Base-by-base conservation (phyloP, 2,113 vertebrate genomes). In the Colaptes auratus region DNA sequence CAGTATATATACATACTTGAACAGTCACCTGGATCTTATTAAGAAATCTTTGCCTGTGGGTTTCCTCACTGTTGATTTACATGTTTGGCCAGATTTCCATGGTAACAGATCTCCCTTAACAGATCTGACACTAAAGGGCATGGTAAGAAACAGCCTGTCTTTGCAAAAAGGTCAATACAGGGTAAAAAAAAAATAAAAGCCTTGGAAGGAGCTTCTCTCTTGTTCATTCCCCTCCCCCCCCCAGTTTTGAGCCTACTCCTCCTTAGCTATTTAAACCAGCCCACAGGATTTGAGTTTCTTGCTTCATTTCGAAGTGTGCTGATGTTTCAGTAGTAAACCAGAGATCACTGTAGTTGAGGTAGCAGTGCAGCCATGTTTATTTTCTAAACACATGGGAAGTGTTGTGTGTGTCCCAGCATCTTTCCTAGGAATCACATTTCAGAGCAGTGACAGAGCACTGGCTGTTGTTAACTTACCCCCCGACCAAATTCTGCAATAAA, bases 1-100 rank as follows among this genome's bases (percentile, higher is more conserved):
- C 90, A 98, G 98, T 95, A 77, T 99, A 97, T 99, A 99, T 98
- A 98, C 97, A 65, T 99, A 98, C 97, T 98, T 99, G 97, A 99
- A 99, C 97, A 96, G 90, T 97, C 98, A 98, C 97, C 98, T 99
- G 98, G 96, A 98, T 93, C 64, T 94, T 89, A 98, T 99, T 98
- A 97, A 97, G 86, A 78, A 95, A 95, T 97, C 98, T 48, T 88
- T 91, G 90, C 97, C 98, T 89, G 97, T 98, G 74, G 99, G 99
- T 97, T 98, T 98, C 97, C 98, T 99, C 96, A 98, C 98, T 95
- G 97, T 98, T 96, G 95, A 98, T 97, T 98, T 99, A 94, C 99
- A 99, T 95, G 97, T 99, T 97, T 99, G 99, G 99, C 99, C 99
- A 23, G 99, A 99, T 98, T 99, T 99, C 97, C 99, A 99, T 84